Evolutionary conservation across 35 echinoderm and acorn worm genomes (phyloP).

Genomic region (Antedon bifida): DNA sequence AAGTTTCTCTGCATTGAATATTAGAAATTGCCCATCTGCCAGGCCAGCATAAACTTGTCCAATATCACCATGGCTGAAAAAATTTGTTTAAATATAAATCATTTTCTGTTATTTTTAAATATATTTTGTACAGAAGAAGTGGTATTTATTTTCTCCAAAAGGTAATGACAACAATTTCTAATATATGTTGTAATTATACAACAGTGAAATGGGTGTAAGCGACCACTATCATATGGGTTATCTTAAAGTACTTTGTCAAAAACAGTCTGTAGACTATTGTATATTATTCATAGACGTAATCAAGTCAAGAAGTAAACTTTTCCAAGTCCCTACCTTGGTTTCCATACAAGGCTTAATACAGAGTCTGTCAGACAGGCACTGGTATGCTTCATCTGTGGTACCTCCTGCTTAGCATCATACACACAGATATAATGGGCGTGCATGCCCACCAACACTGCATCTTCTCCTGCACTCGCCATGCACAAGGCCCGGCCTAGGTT

Average conservation of each 20-base stretch:
- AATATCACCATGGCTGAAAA: constrained; percentile 22
- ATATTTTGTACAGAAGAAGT: background rate
- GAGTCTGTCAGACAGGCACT: constrained; percentile 30
- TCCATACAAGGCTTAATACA: constrained; percentile 39
- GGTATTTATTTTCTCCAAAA: background rate
- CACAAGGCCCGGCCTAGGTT: constrained; percentile 49
- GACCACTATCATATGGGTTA: no score
- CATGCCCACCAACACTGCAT: constrained; percentile 50
- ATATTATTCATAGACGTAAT: no score
- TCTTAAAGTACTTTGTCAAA: no score
- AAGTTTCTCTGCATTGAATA: constrained; percentile 38
- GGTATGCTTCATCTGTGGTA: constrained; percentile 30
- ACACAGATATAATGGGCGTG: constrained; percentile 48
- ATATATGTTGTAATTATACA: no score
- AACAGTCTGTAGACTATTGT: no score
- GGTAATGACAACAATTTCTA: no score
- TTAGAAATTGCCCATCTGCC: constrained; percentile 60
- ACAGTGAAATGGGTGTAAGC: no score
- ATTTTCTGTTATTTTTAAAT: background rate
- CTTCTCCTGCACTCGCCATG: constrained; percentile 45
- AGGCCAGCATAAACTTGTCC: constrained; percentile 59
- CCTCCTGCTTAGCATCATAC: constrained; percentile 33
- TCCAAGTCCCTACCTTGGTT: constrained; percentile 39
- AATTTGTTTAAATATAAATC: background rate
- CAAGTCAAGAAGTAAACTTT: no score